These are phyloP conservation scores for Percopsis transmontana DNA, from an alignment of 2,113 vertebrate genomes.

Conservation along the genomic window DNA sequence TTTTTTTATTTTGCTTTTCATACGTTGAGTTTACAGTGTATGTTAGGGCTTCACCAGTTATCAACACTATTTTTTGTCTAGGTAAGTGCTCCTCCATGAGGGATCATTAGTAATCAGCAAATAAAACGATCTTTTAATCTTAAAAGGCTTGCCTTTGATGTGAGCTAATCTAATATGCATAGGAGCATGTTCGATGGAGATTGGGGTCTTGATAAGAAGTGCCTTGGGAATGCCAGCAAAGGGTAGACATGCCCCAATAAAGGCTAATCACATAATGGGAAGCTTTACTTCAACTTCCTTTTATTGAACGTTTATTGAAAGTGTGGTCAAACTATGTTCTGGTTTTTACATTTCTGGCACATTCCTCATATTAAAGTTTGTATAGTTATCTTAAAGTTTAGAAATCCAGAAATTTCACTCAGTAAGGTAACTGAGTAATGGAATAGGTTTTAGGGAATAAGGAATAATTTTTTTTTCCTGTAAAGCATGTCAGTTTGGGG, in stretches of 20 bases:
- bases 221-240: constrained; percentile 43
- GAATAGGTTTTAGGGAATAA: no score
- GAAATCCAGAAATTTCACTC: no score
- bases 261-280: constrained; percentile 46
- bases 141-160: constrained; percentile 77
- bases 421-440: no score
- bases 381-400: no score
- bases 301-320: no score
- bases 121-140: constrained; percentile 74
- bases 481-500: no score
- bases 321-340: no score
- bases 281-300: constrained; percentile 10
- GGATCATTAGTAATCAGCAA: constrained; percentile 63
- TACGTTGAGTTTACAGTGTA: neutral
- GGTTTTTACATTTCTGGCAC: no score
- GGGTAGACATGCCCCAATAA: constrained; percentile 33
- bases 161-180: constrained; percentile 75
- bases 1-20: no score
- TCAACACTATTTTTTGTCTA: constrained; percentile 36
- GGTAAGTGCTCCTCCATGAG: constrained; percentile 45
- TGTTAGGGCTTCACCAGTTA: constrained; percentile 10
- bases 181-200: constrained; percentile 67
- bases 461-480: no score
- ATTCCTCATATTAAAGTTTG: no score
- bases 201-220: constrained; percentile 55